phyloP scores from a whole-genome alignment of 2,797 vertebrate species.

The Thripadectes ignobilis region DNA sequence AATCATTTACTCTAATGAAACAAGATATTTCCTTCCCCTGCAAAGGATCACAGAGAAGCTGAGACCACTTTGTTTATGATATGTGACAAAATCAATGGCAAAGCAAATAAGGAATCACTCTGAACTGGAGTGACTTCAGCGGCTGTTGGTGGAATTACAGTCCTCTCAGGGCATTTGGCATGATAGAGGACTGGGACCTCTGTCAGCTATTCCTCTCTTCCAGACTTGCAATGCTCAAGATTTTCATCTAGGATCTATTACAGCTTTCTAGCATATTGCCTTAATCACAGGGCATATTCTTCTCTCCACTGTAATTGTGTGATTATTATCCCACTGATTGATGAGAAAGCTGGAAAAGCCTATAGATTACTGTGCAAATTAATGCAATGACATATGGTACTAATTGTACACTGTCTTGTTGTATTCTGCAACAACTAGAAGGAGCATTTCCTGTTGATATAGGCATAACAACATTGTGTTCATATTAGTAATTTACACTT shows the following conservation, averaged over 20 bases:
- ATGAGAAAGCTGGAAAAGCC: not conserved
- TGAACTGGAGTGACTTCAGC: not conserved
- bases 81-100: not conserved
- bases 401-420: not conserved
- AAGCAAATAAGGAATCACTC: not conserved
- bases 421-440: not conserved
- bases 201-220: not conserved
- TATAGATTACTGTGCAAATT: not conserved
- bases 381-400: not conserved
- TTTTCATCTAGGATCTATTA: not conserved
- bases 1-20: not conserved
- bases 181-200: not conserved
- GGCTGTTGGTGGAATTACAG: not conserved
- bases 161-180: not conserved
- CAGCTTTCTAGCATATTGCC: not conserved
- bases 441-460: not conserved
- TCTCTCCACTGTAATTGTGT: not conserved
- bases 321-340: not conserved
- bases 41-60: not conserved
- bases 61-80: not conserved
- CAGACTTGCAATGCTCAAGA: fast-evolving
- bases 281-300: not conserved
- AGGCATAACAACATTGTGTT: not conserved
- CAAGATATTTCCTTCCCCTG: not conserved
- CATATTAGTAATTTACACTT: not conserved